These are phyloP conservation scores for Magallana angulata DNA, from an alignment of 1,140 invertebrate species.

Conservation along the genomic window DNA sequence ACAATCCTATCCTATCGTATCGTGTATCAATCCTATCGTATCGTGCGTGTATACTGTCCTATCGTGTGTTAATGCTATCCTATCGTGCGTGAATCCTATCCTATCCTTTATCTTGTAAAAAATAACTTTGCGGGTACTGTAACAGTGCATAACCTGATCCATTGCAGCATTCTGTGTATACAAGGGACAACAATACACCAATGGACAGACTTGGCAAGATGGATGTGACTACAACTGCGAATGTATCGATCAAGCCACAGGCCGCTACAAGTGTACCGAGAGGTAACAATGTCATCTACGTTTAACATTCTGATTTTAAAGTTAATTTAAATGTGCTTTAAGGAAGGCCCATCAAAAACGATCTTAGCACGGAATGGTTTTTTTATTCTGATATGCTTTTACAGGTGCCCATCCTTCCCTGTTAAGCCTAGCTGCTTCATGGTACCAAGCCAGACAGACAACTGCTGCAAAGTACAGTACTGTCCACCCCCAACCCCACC, in stretches of 20 bases:
- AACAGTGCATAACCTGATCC: neutral
- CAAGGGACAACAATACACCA: constrained; percentile 55
- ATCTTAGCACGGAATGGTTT: too few relatives aligned
- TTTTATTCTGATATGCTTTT: neutral
- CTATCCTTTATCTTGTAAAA: too few relatives aligned
- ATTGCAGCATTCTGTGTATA: constrained; percentile 57
- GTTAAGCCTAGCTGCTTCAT: constrained; percentile 53
- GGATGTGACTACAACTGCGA: constrained; percentile 60
- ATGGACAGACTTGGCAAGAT: constrained; percentile 60
- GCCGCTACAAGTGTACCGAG: constrained; percentile 58
- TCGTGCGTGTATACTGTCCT: too few relatives aligned
- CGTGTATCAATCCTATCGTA: too few relatives aligned
- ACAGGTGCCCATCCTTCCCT: constrained; percentile 54
- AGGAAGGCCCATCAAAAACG: too few relatives aligned
- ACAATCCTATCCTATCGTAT: too few relatives aligned
- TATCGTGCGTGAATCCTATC: too few relatives aligned
- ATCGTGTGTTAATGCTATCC: too few relatives aligned
- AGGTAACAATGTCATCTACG: constrained; percentile 37
- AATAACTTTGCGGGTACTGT: too few relatives aligned
- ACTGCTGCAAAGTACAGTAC: constrained; percentile 58
- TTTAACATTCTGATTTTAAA: too few relatives aligned
- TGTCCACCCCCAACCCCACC: constrained; percentile 61
- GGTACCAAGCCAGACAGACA: constrained; percentile 56
- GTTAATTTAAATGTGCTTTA: too few relatives aligned
- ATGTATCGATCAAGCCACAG: constrained; percentile 55